These are phyloP conservation scores for Mixornis gularis DNA, from an alignment of 2,113 vertebrate species.

Conservation along the genomic window DNA sequence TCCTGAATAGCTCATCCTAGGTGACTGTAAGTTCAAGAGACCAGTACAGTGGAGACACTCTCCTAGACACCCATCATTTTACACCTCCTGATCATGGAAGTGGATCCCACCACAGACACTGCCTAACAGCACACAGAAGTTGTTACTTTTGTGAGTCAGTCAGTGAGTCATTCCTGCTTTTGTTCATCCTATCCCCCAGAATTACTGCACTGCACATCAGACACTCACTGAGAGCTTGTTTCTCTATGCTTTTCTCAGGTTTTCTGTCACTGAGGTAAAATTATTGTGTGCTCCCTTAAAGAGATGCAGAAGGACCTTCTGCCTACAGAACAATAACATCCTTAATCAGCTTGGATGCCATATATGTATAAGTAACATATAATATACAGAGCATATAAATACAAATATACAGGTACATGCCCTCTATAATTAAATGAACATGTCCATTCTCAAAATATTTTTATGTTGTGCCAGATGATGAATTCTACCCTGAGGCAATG, in stretches of 20 bases:
- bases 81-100: neutral
- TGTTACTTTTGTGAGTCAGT: neutral
- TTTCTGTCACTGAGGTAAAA: neutral
- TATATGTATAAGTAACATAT: neutral
- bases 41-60: neutral
- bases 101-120: neutral
- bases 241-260: neutral
- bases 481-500: conserved; percentile 25
- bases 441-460: conserved; percentile 46
- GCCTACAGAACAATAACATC: neutral
- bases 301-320: neutral
- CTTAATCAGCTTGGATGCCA: neutral
- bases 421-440: conserved; percentile 43
- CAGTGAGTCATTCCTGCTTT: neutral
- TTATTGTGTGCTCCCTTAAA: neutral
- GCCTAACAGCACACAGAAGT: neutral
- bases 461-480: conserved; percentile 46
- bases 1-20: neutral
- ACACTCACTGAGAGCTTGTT: neutral
- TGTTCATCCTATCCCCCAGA: neutral
- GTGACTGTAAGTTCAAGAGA: neutral
- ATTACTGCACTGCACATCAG: neutral
- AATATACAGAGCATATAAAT: conserved; percentile 6
- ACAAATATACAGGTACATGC: conserved; percentile 24
- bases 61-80: neutral